Conservation (phyloP, 30 jellyfish, hydroid and myxozoan genomes). For the Phacellophora camtschatica region DNA sequence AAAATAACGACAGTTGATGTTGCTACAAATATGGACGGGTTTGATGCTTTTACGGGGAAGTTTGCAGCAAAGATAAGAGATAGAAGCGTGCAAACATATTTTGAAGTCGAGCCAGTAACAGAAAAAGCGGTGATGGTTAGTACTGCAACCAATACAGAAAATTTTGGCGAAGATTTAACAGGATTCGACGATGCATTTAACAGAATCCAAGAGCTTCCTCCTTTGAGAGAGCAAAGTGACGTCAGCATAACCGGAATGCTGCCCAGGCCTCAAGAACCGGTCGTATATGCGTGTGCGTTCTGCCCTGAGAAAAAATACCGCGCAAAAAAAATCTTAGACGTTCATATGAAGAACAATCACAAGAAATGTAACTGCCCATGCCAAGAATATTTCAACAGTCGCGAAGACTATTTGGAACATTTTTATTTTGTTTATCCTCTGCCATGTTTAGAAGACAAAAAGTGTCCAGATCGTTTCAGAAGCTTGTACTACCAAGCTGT, state of each 20-base stretch:
- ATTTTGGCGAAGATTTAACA: neutral
- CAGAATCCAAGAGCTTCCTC: neutral
- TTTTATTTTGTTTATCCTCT: slow-evolving; percentile 74
- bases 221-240: neutral
- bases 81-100: neutral
- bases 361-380: slow-evolving; percentile 87
- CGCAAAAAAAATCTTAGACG: slow-evolving; percentile 42
- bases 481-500: slow-evolving; percentile 66
- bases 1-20: neutral
- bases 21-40: neutral
- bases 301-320: slow-evolving; percentile 62
- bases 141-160: neutral
- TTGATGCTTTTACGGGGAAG: neutral
- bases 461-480: slow-evolving; percentile 92
- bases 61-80: neutral
- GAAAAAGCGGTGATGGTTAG: neutral
- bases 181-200: neutral
- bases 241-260: neutral
- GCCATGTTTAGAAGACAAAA: slow-evolving; percentile 65
- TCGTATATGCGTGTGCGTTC: slow-evolving; percentile 31
- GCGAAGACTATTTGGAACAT: slow-evolving; percentile 81
- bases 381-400: slow-evolving; percentile 55
- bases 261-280: neutral
- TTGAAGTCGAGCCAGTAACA: too few species aligned
- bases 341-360: slow-evolving; percentile 71